These are phyloP conservation scores for Dendropsophus ebraccatus DNA, from an alignment of 2,113 vertebrate genomes.

Conservation along the genomic window DNA sequence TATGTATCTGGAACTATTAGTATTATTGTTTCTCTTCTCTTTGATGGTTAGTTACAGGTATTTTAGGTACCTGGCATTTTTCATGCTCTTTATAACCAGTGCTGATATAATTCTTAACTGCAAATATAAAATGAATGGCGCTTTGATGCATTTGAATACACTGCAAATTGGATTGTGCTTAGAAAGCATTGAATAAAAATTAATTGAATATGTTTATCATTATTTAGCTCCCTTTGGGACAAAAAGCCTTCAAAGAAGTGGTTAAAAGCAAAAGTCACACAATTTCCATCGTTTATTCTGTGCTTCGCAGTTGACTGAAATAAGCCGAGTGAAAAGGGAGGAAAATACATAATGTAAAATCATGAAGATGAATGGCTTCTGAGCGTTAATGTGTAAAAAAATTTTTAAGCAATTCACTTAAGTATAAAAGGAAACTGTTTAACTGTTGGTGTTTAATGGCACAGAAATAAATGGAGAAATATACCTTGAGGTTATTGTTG, in stretches of 20 bases:
- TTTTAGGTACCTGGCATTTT: not conserved
- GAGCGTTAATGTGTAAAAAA: constrained; percentile 45
- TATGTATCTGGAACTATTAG: not conserved
- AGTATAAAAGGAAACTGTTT: constrained; percentile 25
- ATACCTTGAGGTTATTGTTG: constrained; percentile 33
- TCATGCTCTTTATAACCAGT: not conserved
- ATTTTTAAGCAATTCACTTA: constrained; percentile 26
- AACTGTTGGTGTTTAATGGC: constrained; percentile 41
- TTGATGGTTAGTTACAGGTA: not conserved
- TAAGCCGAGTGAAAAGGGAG: constrained; percentile 34
- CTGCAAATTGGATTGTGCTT: constrained; percentile 37
- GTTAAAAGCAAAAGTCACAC: constrained; percentile 48
- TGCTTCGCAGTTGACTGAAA: constrained; percentile 30
- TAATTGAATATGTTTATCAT: constrained; percentile 46
- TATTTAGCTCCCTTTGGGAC: constrained; percentile 44
- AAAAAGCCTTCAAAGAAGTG: constrained; percentile 35
- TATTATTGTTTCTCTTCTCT: not conserved
- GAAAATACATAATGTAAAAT: constrained; percentile 47
- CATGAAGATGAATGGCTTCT: constrained; percentile 40
- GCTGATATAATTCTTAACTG: constrained; percentile 9
- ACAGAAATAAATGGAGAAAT: constrained; percentile 44
- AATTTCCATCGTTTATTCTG: constrained; percentile 3
- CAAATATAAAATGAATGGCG: not conserved
- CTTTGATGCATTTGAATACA: constrained; percentile 45
- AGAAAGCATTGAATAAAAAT: constrained; percentile 27